Conservation (phyloP, 2,113 vertebrate genomes). For the Ciconia boyciana region DNA sequence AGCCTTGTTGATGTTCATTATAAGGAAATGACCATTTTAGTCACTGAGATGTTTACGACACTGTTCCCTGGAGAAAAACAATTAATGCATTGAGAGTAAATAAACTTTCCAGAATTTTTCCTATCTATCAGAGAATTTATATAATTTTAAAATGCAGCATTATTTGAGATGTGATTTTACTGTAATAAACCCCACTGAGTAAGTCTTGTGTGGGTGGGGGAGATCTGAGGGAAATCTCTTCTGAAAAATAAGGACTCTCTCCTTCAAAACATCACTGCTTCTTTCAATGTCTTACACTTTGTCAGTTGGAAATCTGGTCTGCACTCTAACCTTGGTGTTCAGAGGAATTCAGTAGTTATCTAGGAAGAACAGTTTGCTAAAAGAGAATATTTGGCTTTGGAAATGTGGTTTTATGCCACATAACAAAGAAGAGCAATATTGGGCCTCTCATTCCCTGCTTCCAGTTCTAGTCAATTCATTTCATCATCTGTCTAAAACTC, state of each 20-base stretch:
- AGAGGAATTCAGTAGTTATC: neutral
- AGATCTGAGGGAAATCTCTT: neutral
- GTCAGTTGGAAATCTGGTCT: neutral
- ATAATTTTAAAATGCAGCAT: neutral
- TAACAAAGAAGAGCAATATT: fast-evolving
- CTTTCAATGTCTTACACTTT: neutral
- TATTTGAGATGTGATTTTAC: neutral
- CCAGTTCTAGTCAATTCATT: neutral
- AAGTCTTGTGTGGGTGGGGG: neutral
- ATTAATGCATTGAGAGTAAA: neutral
- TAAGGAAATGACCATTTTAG: neutral
- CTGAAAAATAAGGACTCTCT: neutral
- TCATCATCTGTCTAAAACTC: neutral
- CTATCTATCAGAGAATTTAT: neutral
- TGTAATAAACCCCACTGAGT: neutral
- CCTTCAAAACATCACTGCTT: neutral
- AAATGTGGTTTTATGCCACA: neutral
- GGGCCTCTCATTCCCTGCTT: neutral
- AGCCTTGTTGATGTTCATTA: neutral
- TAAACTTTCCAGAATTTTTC: neutral
- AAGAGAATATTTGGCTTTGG: neutral
- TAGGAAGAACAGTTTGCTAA: neutral
- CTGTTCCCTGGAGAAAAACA: neutral
- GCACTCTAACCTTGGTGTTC: neutral
- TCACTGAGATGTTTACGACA: neutral